Conservation (phyloP, 2,888 invertebrate species). For the Brenthis ino region DNA sequence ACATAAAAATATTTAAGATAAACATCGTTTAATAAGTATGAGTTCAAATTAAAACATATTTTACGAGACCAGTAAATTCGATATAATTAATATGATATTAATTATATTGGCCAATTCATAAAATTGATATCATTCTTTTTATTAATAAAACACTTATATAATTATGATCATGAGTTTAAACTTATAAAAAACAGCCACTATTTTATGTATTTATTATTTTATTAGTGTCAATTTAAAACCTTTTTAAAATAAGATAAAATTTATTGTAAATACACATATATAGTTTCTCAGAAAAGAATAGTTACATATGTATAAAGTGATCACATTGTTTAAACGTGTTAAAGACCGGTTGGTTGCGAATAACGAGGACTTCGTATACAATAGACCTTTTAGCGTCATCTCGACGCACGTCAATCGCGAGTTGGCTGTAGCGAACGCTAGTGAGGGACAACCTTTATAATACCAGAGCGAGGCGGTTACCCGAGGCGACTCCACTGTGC, state of each 20-base stretch:
- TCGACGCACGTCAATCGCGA: slow-evolving; percentile 75
- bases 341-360: slow-evolving; percentile 75
- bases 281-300: slow-evolving; percentile 55
- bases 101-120: neutral
- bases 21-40: slow-evolving; percentile 3
- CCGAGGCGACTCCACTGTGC: slow-evolving; percentile 39
- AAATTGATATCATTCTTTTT: no score
- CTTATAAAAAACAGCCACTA: no score
- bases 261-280: slow-evolving; percentile 27
- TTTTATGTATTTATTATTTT: no score
- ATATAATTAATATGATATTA: neutral
- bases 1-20: slow-evolving; percentile 35
- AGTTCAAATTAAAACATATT: neutral
- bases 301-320: slow-evolving; percentile 73
- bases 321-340: slow-evolving; percentile 77
- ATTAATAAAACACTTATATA: no score
- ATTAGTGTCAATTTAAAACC: no score
- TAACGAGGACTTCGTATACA: slow-evolving; percentile 81
- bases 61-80: neutral
- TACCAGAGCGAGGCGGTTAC: slow-evolving; percentile 45
- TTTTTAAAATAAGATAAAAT: slow-evolving; percentile 7
- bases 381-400: slow-evolving; percentile 82
- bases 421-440: slow-evolving; percentile 53
- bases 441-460: slow-evolving; percentile 67
- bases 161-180: no score